Conservation (phyloP, 2,113 vertebrate genomes). For the Spea bombifrons region DNA sequence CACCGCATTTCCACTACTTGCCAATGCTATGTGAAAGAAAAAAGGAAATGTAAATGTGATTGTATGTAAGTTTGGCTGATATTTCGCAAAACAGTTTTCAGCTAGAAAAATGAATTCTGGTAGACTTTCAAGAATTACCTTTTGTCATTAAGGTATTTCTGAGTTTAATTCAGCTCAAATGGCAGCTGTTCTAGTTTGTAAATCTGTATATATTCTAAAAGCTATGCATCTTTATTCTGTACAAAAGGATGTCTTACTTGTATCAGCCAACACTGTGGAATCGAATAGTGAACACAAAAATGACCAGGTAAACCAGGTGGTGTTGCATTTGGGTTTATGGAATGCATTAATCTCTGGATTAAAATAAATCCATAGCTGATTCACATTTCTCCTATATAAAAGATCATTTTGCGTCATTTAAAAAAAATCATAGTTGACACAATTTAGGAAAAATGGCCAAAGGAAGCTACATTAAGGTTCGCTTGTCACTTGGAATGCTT, state of each 20-base stretch:
- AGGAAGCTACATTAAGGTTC: too few species aligned
- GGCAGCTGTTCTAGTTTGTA: background rate
- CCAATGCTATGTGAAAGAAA: too few species aligned
- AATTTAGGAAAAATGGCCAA: too few species aligned
- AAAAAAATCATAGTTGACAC: too few species aligned
- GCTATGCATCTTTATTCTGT: constrained; percentile 66
- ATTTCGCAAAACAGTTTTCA: too few species aligned
- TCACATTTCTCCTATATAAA: background rate
- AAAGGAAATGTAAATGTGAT: too few species aligned
- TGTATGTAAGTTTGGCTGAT: too few species aligned
- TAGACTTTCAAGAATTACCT: too few species aligned
- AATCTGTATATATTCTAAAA: constrained; percentile 23
- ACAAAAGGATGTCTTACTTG: constrained; percentile 82
- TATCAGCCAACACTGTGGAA: constrained; percentile 76
- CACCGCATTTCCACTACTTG: too few species aligned
- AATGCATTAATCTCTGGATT: background rate
- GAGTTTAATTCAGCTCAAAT: background rate
- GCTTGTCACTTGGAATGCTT: too few species aligned
- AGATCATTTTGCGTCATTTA: background rate
- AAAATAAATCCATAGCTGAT: background rate
- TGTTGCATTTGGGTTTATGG: background rate
- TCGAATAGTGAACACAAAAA: constrained; percentile 55
- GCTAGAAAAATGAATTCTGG: too few species aligned
- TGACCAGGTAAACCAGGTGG: constrained; percentile 74
- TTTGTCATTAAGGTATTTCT: too few species aligned